Conservation (phyloP, 2,888 invertebrate species). For the Andrena camellia region DNA sequence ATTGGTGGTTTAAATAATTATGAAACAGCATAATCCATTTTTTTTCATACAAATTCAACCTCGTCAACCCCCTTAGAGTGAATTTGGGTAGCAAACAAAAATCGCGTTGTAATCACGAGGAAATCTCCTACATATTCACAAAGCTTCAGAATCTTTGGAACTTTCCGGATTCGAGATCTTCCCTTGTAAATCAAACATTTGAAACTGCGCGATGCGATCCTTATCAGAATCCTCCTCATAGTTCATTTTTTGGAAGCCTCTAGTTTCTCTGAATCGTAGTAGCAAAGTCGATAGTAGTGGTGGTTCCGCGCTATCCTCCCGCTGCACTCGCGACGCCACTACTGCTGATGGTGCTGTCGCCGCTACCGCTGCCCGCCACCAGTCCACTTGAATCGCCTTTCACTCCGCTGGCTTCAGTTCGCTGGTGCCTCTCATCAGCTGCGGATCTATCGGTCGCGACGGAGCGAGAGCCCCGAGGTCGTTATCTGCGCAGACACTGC, state of each 20-base stretch:
- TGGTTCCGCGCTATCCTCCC: conserved; percentile 35
- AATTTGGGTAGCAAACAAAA: too few species aligned
- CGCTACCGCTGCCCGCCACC: conserved; percentile 19
- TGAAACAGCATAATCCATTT: too few species aligned
- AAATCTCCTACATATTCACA: too few species aligned
- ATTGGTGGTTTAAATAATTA: too few species aligned
- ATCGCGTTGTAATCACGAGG: too few species aligned
- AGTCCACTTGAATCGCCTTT: conserved; percentile 69
- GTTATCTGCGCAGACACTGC: neutral
- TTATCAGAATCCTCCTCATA: too few species aligned
- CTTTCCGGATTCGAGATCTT: too few species aligned
- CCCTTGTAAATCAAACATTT: neutral
- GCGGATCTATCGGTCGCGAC: conserved; percentile 61
- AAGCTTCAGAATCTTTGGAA: too few species aligned
- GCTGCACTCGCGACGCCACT: conserved; percentile 36
- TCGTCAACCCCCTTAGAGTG: too few species aligned
- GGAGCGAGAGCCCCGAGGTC: neutral
- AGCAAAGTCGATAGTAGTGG: conserved; percentile 24
- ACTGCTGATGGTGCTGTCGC: conserved; percentile 30
- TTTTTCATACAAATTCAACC: too few species aligned
- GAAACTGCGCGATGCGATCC: neutral
- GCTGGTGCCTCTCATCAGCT: conserved; percentile 75
- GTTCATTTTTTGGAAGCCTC: too few species aligned
- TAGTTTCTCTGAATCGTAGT: too few species aligned
- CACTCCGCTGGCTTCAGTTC: conserved; percentile 78